These are phyloP conservation scores for Noctua pronuba DNA, from an alignment of 2,888 invertebrate genomes.

Conservation along the genomic window DNA sequence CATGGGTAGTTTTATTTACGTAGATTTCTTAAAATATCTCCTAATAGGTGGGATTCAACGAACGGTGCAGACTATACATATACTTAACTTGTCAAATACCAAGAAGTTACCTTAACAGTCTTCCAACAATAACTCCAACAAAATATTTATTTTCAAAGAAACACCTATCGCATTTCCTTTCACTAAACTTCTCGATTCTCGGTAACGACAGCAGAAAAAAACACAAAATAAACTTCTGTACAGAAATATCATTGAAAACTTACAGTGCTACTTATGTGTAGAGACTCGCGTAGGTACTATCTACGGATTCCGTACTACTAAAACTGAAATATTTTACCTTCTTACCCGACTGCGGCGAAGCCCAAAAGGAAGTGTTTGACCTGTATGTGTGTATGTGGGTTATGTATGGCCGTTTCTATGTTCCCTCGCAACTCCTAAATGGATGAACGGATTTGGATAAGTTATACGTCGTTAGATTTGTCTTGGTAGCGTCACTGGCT, in stretches of 20 bases:
- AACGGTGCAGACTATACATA: neutral
- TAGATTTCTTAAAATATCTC: neutral
- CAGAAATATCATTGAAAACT: conserved; percentile 9
- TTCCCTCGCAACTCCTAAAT: no score
- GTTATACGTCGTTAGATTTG: no score
- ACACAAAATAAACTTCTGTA: neutral
- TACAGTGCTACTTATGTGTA: no score
- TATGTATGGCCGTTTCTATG: no score
- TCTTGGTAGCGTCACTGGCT: no score
- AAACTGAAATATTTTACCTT: neutral
- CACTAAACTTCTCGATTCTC: conserved; percentile 7
- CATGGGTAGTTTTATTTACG: neutral
- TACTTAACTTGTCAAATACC: neutral
- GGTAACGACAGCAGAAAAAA: neutral
- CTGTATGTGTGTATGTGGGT: no score
- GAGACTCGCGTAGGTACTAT: accelerated
- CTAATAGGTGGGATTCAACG: no score
- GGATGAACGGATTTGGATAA: no score
- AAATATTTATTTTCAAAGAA: conserved; percentile 22
- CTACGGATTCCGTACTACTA: neutral
- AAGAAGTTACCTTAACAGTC: neutral
- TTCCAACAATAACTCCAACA: conserved; percentile 2
- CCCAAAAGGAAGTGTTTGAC: no score
- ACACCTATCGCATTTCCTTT: conserved; percentile 17
- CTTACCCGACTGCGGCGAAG: no score